Conservation (phyloP, 30 jellyfish, hydroid and myxozoan genomes). For the Aurelia sp. region DNA sequence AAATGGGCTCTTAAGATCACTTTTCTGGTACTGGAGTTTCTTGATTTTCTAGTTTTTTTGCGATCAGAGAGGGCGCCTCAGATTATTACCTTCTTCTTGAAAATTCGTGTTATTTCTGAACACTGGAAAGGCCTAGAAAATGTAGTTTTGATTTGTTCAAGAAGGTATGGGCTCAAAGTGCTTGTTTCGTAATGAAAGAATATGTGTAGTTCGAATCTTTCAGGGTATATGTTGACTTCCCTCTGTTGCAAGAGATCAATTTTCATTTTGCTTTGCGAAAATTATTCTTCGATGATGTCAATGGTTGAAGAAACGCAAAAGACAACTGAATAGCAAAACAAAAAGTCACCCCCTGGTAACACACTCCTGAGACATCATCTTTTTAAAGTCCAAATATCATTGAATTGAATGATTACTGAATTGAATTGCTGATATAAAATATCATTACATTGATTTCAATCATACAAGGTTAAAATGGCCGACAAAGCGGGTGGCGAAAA, state of each 20-base stretch:
- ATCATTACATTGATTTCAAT: conserved; percentile 17
- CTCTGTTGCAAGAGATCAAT: too few relatives aligned
- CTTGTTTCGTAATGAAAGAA: too few relatives aligned
- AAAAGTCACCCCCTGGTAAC: not conserved
- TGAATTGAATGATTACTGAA: conserved; percentile 3
- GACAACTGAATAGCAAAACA: not conserved
- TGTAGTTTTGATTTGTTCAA: not conserved
- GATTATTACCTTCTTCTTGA: not conserved
- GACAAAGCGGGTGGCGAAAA: not conserved
- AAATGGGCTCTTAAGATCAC: not conserved
- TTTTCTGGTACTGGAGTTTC: not conserved
- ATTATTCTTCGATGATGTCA: too few relatives aligned
- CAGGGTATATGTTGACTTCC: too few relatives aligned
- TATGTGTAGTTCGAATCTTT: too few relatives aligned
- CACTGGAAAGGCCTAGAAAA: not conserved
- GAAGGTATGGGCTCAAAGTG: too few relatives aligned
- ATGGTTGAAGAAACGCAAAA: too few relatives aligned
- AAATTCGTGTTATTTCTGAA: not conserved
- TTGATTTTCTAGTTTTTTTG: not conserved
- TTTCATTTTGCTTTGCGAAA: too few relatives aligned
- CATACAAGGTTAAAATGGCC: conserved; percentile 38
- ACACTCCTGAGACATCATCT: not conserved
- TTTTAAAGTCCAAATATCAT: too few relatives aligned
- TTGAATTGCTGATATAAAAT: conserved; percentile 23
- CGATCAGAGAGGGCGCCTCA: not conserved